A percentile compares a stretch with the other conserved stretches of the same genome.
Conservation (phyloP, 2,888 invertebrate genomes). For the Lycocerus yunnanus region DNA sequence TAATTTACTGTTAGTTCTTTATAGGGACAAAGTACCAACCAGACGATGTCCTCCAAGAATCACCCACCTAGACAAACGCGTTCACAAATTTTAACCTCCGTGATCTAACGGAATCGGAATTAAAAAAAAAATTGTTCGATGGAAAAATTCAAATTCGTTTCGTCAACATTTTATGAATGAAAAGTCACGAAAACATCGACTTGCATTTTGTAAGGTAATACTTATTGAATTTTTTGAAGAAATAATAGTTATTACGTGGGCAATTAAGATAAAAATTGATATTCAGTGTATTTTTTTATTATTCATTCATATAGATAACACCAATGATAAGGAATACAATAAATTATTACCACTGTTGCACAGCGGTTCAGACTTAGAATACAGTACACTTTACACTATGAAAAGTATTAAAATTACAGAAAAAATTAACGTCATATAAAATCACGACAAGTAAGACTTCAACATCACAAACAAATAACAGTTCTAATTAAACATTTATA, state of each 20-base stretch:
- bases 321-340: slow-evolving; percentile 52
- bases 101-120: neutral
- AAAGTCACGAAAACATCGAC: neutral
- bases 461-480: slow-evolving; percentile 28
- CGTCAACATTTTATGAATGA: neutral
- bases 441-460: slow-evolving; percentile 36
- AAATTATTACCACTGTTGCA: slow-evolving; percentile 48
- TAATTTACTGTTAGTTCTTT: neutral
- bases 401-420: slow-evolving; percentile 42
- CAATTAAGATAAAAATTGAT: slow-evolving; percentile 1
- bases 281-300: slow-evolving; percentile 17
- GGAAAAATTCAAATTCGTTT: neutral
- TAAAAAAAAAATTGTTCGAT: neutral
- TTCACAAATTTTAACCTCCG: neutral
- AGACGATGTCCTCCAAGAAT: neutral
- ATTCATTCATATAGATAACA: slow-evolving; percentile 39
- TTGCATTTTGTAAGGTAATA: too few relatives aligned
- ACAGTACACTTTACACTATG: slow-evolving; percentile 51
- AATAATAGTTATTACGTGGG: too few relatives aligned
- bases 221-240: too few relatives aligned
- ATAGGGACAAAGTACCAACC: neutral
- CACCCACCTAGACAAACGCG: neutral
- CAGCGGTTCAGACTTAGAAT: slow-evolving; percentile 53
- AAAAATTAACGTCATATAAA: slow-evolving; percentile 37
- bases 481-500: slow-evolving; percentile 24